Evolutionary conservation across 2,888 invertebrate species (phyloP), one percentile per base, ranked within the genome.

Genomic region (Xanthia togata): DNA sequence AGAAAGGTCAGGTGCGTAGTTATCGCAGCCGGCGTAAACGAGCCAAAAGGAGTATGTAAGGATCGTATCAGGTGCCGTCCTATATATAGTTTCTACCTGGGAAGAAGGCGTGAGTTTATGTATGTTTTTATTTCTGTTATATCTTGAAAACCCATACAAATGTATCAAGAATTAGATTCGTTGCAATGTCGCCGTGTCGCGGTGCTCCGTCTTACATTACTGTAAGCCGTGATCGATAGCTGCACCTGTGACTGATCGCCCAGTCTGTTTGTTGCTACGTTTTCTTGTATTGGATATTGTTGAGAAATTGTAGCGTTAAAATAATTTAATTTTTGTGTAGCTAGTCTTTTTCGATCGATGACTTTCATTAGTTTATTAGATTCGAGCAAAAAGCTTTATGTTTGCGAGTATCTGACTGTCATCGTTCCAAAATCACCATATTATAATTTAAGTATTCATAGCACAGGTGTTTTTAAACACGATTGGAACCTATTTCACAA

Each of bases 221-320:
- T 76, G 78, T 76, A 64, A 68, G 76, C 62, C 62, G 72, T 87
- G 88, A 90, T 85, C 85, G 88, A 89, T 88, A 74, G 77, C 74
- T 81, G 82, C 85, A 86, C 86, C 85, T 88, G 83, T 81, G 89
- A 86, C 88, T 82, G 89, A 89, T 87, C 85, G 75, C 59, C 68
- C 17, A 35, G 50, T 23, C 20, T 64, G 55, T 57, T 70, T 68
- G 73, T 59, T 59, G 60, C 23, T 68, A 78, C 41, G 55, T 63
- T 53, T 59, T 35, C 38, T 72, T 62, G 8, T 55, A 78, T 78
- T 70, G 53, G 62, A 73, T 60, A 60, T 78, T 68, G 63, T 70
- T 64, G 62, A 63, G 53, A 70, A 68, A 41, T 71, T 55, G 55
- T 74, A 47, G 44, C 9, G 31, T 70, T 44, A 8, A 35, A 0